Evolutionary conservation across 2,888 invertebrate species (phyloP).

Genomic region (Hypercompe scribonia): DNA sequence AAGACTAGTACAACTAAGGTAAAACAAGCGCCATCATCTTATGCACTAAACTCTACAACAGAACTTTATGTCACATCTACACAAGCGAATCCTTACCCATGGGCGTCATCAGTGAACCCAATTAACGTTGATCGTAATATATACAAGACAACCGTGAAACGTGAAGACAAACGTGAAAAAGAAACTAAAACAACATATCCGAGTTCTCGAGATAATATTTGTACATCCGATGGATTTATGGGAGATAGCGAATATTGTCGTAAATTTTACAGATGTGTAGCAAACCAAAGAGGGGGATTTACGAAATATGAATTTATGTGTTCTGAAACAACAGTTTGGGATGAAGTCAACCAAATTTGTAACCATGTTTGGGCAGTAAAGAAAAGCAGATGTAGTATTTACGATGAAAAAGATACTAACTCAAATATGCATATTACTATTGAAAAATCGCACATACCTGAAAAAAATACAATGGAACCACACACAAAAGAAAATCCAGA

Average conservation of each 20-base stretch:
- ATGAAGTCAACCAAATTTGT: conserved; percentile 89
- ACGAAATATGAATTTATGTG: conserved; percentile 91
- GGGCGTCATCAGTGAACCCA: conserved; percentile 26
- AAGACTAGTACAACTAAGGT: conserved; percentile 20
- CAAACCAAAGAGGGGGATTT: conserved; percentile 87
- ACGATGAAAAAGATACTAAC: conserved; percentile 22
- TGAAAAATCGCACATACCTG: conserved; percentile 11
- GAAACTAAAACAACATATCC: conserved; percentile 13
- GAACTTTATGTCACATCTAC: conserved; percentile 13
- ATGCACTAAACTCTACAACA: neutral
- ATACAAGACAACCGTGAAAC: neutral
- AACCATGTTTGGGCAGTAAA: conserved; percentile 90
- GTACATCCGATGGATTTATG: conserved; percentile 90
- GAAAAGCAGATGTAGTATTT: conserved; percentile 67
- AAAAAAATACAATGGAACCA: conserved; percentile 29
- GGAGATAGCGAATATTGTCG: conserved; percentile 90
- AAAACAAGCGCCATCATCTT: neutral
- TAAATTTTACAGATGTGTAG: conserved; percentile 93
- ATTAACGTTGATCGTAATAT: conserved; percentile 1
- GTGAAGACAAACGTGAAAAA: neutral
- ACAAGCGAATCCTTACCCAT: conserved; percentile 34
- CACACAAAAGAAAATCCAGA: conserved; percentile 16
- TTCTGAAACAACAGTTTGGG: conserved; percentile 92
- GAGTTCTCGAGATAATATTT: conserved; percentile 64
- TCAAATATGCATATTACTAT: conserved; percentile 10